phyloP scores from a whole-genome alignment of 1,140 invertebrate genomes.

The Anastatus disparis region DNA sequence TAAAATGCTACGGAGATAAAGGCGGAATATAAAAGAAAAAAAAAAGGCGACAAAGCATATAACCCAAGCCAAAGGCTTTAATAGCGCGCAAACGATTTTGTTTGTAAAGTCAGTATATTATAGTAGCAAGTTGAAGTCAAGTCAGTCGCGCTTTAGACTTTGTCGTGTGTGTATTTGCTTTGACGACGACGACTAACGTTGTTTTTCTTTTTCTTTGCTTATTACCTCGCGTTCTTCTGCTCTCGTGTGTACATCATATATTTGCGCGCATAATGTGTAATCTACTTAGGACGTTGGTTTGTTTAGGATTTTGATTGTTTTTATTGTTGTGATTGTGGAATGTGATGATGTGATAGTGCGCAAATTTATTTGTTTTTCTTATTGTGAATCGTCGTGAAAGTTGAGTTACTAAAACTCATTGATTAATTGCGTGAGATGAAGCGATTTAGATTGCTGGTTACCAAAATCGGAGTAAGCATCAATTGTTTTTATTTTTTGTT shows the following conservation, averaged over 20 bases:
- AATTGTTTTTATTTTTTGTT: not conserved
- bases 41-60: no score
- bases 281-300: no score
- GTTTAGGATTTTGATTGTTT: not conserved
- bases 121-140: not conserved
- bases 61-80: no score
- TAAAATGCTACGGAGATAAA: no score
- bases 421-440: constrained; percentile 28
- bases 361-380: no score
- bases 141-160: constrained; percentile 21
- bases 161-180: not conserved
- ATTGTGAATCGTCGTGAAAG: no score
- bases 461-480: constrained; percentile 23
- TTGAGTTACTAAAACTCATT: no score
- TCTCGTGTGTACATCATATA: not conserved
- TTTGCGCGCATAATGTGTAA: no score
- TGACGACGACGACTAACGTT: not conserved
- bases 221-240: not conserved
- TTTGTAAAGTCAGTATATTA: no score
- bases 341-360: not conserved
- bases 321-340: not conserved
- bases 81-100: no score
- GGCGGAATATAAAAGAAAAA: no score
- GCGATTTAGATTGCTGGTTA: constrained; percentile 13
- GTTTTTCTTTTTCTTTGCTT: no score